Evolutionary conservation across 2,113 vertebrate species (phyloP).

Genomic region (Dipodomys spectabilis): DNA sequence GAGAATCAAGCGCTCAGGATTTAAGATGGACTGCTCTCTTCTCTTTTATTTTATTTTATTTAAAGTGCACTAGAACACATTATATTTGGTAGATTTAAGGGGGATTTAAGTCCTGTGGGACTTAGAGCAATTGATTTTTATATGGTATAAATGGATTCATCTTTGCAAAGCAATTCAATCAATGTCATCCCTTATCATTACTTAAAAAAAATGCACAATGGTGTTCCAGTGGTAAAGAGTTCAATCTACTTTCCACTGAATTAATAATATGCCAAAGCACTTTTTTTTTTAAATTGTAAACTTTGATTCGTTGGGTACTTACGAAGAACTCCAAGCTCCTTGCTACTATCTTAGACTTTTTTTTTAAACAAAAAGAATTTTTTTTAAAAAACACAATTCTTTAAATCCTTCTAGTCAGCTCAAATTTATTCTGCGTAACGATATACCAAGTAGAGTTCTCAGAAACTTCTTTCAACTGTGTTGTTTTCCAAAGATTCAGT

Average conservation of each 20-base stretch:
- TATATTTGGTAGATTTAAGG: constrained; percentile 38
- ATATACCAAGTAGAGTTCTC: neutral
- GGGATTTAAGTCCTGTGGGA: neutral
- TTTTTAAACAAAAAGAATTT: neutral
- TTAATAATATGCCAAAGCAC: constrained; percentile 42
- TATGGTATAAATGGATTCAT: constrained; percentile 48
- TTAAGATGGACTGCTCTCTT: neutral
- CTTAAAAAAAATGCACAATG: neutral
- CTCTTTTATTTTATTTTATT: neutral
- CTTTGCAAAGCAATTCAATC: constrained; percentile 22
- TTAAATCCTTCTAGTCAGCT: neutral
- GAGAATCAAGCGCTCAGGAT: neutral
- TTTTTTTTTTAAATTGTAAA: constrained; percentile 7
- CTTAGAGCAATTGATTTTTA: constrained; percentile 65
- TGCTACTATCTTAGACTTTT: neutral
- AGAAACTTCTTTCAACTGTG: neutral
- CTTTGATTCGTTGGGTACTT: neutral
- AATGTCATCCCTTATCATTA: neutral
- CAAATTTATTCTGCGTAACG: neutral
- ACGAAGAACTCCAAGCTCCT: neutral
- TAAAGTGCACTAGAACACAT: constrained; percentile 8
- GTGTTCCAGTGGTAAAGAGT: neutral
- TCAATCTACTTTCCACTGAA: neutral
- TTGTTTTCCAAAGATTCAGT: neutral
- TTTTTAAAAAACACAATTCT: neutral